Percentiles rank a stretch among this genome's conserved stretches.
phyloP scores from a whole-genome alignment of 2,888 invertebrate species.

The Abrostola triplasia region DNA sequence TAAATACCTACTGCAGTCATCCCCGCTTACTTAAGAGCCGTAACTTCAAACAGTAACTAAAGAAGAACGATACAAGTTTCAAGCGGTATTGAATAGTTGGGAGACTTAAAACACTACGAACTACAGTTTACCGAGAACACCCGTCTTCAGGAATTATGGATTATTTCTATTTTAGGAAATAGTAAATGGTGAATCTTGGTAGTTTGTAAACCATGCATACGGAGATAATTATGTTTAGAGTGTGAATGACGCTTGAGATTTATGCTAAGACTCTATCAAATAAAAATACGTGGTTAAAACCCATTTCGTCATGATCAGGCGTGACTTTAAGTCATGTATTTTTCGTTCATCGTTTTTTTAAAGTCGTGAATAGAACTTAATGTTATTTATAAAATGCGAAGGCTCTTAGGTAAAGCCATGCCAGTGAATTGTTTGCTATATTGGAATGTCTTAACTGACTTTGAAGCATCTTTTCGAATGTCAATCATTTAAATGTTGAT shows the following conservation, averaged over 20 bases:
- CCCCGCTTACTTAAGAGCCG: slow-evolving; percentile 28
- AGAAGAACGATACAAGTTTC: slow-evolving; percentile 53
- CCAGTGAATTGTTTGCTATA: background rate
- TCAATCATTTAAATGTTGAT: slow-evolving; percentile 1
- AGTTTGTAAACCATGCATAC: no score
- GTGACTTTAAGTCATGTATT: no score
- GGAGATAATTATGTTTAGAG: no score
- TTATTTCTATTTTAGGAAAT: slow-evolving; percentile 4
- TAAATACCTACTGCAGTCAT: slow-evolving; percentile 9
- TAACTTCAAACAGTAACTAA: slow-evolving; percentile 29
- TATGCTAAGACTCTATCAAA: no score
- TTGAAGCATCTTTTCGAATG: slow-evolving; percentile 5
- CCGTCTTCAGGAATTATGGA: slow-evolving; percentile 20
- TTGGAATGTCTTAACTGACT: background rate
- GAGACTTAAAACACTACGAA: slow-evolving; percentile 37
- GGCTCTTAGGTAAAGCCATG: no score
- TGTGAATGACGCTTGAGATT: no score
- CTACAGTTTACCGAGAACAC: slow-evolving; percentile 21
- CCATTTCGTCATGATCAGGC: no score
- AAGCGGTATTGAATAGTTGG: slow-evolving; percentile 45
- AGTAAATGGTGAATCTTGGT: no score
- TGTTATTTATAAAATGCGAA: no score
- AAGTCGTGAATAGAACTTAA: no score
- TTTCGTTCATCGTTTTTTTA: no score
- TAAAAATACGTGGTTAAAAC: no score